These are phyloP conservation scores for Elmis aenea DNA, from an alignment of 2,888 invertebrate species.

Conservation along the genomic window DNA sequence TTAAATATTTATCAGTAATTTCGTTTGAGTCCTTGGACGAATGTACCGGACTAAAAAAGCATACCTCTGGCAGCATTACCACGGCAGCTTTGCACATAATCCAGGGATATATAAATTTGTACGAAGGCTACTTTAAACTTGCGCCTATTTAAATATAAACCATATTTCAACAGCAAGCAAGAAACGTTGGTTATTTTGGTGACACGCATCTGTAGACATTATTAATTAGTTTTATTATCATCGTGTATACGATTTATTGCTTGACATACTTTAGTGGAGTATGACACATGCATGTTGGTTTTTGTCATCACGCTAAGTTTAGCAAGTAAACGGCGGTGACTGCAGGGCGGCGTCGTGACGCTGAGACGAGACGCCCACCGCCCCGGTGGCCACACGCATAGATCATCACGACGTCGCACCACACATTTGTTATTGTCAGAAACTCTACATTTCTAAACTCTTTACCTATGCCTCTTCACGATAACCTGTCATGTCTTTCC, in stretches of 20 bases:
- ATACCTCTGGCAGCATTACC: too few species aligned
- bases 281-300: conserved; percentile 25
- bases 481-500: conserved; percentile 12
- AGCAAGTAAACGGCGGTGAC: conserved; percentile 26
- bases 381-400: conserved; percentile 37
- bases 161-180: too few species aligned
- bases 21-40: too few species aligned
- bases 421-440: conserved; percentile 18
- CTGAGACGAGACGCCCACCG: conserved; percentile 19
- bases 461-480: conserved; percentile 12
- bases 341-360: conserved; percentile 23
- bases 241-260: conserved; percentile 17
- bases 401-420: conserved; percentile 27
- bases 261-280: conserved; percentile 11
- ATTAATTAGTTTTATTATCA: conserved; percentile 25
- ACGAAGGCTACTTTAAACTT: too few species aligned
- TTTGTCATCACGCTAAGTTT: conserved; percentile 29
- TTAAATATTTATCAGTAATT: too few species aligned
- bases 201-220: conserved; percentile 14
- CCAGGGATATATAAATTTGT: too few species aligned
- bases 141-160: not conserved
- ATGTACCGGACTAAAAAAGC: too few species aligned
- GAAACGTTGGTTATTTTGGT: conserved; percentile 15
- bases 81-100: too few species aligned
- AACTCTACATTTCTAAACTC: conserved; percentile 13